A percentile compares a stretch with the other conserved stretches of the same genome.
phyloP scores from a whole-genome alignment of 2,113 vertebrate species.

The Corythaeola cristata region DNA sequence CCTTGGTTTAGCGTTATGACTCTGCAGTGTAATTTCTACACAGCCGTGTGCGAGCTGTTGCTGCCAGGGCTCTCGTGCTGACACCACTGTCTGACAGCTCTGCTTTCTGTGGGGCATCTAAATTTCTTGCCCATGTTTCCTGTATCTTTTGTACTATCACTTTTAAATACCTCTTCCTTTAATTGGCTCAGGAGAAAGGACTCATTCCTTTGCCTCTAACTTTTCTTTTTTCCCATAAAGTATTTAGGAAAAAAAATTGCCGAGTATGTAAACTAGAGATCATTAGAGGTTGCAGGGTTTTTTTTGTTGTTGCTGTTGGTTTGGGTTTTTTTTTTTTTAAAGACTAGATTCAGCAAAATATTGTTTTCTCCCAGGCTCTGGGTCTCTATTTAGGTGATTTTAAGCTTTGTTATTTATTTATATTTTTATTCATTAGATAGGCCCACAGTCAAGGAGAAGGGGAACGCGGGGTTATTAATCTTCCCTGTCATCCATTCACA shows the following conservation, averaged over 20 bases:
- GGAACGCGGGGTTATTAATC: constrained; percentile 91
- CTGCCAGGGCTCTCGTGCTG: neutral
- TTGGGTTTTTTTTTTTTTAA: constrained; percentile 37
- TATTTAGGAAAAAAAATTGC: constrained; percentile 74
- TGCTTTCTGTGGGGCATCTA: neutral
- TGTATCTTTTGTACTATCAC: neutral
- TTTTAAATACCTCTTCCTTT: neutral
- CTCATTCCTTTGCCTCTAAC: constrained; percentile 52
- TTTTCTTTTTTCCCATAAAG: constrained; percentile 52
- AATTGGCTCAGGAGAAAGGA: constrained; percentile 30
- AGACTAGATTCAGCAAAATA: constrained; percentile 89
- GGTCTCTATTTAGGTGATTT: constrained; percentile 85
- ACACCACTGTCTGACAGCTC: neutral
- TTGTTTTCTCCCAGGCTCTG: constrained; percentile 85
- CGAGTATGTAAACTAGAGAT: constrained; percentile 80
- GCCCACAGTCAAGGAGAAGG: constrained; percentile 80
- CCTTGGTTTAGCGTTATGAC: rapidly evolving
- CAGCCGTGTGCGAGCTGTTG: rapidly evolving
- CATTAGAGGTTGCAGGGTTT: constrained; percentile 68
- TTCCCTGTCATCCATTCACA: constrained; percentile 97
- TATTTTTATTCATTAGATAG: constrained; percentile 83
- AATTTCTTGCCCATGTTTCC: neutral
- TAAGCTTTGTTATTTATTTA: constrained; percentile 73
- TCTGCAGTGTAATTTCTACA: neutral
- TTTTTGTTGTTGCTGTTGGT: neutral